Base-by-base conservation (phyloP, 2,888 invertebrate species). In the Protodeltote pygarga region DNA sequence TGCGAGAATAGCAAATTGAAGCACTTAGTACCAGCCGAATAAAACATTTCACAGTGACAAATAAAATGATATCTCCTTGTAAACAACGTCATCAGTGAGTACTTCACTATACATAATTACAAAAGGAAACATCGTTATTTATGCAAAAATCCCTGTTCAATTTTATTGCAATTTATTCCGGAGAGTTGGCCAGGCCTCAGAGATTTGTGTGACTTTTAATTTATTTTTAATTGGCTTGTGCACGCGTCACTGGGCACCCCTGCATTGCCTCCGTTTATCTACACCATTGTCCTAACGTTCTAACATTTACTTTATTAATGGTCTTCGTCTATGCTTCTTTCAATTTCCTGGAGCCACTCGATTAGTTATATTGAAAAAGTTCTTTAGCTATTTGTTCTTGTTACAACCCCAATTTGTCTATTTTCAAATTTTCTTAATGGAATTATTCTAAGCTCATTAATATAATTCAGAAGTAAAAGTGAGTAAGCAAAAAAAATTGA, bases 121-220 rank as follows among this genome's bases (percentile, higher is more conserved):
- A 41, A 25, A 33, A 31, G 15, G 35, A 24, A 45, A 27, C 24
- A 34, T 20, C 15, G 58, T 40, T 35, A 29, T 20, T 42, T 33
- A 33, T 46, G 24, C 10, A 40, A 58, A 33, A 37, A 51, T 19
- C 15, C 16, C 24, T 38, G 17, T 45, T 16, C 34, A 58, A 39
- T 51, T 24, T 27, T 11, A 19, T 28, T 32, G 16, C 35, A 45
- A 51, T 59, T 59, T 47, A 40, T 47, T 42, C 10, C 4, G 13
- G 33, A 35, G 35, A 39, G 24, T 20, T 13, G 10, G 15, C 29
- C 20, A 19, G 20, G 9, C 29, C 32, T 9, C 11, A n/a, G 27
- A 38, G 52, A 44, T 52, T 63, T 44, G 63, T 45, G 48, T 40
- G 28, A 49, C 48, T 54, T 54, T 61, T 57, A 64, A 66, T 66